Base-by-base conservation (phyloP, 92 coral and sea anemone species). In the Phymanthus crucifer region DNA sequence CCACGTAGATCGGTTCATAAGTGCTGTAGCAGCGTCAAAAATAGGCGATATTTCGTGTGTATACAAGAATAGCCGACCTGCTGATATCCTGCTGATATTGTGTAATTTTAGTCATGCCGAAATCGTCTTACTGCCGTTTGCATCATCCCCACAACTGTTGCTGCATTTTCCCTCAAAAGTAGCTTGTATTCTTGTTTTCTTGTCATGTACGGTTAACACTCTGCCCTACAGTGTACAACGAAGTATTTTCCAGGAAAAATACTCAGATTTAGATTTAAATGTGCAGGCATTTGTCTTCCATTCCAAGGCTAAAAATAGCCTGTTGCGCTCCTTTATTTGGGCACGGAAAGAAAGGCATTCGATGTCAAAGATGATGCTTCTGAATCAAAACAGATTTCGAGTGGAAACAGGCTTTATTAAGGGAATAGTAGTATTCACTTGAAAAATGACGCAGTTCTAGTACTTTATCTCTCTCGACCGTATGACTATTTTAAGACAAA, bases 381-480 rank as follows among this genome's bases (percentile, higher is more conserved):
- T 21, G 64, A 19, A 21, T 14, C 24, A 21, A 19, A 21, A 21
- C 27, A 54, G 29, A 54, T 54, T 21, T 54, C 1, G 64, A 54
- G 10, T 43, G 27, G 64, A 54, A 24, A 21, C 64, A 54, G 64
- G n/a, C 27, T 54, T 54, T 61, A 12, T 10, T 17, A 61, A 27
- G 10, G 3, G 18, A 61, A 61, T 58, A n/a, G 24, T 13, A 27
- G 68, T 10, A 0, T 61, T 61, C 68, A 24, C 10, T 27, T 26
- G 26, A 8, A 50, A 50, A 14, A 54, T 34, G 4, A 27, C 64
- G n/a, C 64, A 61, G 33, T 24, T 61, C 29, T 27, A 61, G 13
- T 61, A 3, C 68, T 24, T 61, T 61, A 61, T 61, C 34, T 61
- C 68, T 61, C 68, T 61, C 33, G 34, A 61, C 68, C 68, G 34